These are phyloP conservation scores for Discoglossus pictus DNA, from an alignment of 2,797 vertebrate genomes.

Conservation along the genomic window DNA sequence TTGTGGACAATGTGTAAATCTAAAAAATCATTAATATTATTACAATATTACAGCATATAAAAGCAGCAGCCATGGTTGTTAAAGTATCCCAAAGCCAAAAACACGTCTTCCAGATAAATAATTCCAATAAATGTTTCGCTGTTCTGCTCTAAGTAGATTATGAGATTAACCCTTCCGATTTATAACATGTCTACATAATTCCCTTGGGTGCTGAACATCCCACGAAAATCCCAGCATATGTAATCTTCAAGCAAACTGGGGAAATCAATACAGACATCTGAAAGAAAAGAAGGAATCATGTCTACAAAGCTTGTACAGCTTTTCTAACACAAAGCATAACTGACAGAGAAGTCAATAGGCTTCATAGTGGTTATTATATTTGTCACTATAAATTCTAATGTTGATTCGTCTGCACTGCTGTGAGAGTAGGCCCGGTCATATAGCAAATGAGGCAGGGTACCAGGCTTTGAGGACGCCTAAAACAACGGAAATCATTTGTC, in stretches of 20 bases:
- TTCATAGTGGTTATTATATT: not conserved
- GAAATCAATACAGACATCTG: constrained; percentile 43
- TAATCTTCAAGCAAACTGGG: constrained; percentile 34
- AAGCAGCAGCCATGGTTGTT: not conserved
- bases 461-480: no score
- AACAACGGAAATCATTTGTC: no score
- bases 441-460: no score
- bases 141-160: constrained; percentile 42
- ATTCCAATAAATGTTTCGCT: constrained; percentile 29
- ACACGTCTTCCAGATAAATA: not conserved
- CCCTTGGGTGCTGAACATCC: constrained; percentile 22
- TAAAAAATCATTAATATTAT: no score
- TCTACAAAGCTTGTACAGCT: constrained; percentile 17
- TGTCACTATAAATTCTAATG: not conserved
- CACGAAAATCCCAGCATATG: constrained; percentile 32
- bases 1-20: no score
- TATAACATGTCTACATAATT: constrained; percentile 31
- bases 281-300: constrained; percentile 23
- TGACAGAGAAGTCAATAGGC: not conserved
- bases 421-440: no score
- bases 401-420: no score
- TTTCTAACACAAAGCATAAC: constrained; percentile 5
- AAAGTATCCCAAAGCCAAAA: not conserved
- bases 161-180: constrained; percentile 44
- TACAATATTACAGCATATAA: no score